Evolutionary conservation across 2,797 vertebrate genomes (phyloP).

Genomic region (Euphonia xanthogaster): DNA sequence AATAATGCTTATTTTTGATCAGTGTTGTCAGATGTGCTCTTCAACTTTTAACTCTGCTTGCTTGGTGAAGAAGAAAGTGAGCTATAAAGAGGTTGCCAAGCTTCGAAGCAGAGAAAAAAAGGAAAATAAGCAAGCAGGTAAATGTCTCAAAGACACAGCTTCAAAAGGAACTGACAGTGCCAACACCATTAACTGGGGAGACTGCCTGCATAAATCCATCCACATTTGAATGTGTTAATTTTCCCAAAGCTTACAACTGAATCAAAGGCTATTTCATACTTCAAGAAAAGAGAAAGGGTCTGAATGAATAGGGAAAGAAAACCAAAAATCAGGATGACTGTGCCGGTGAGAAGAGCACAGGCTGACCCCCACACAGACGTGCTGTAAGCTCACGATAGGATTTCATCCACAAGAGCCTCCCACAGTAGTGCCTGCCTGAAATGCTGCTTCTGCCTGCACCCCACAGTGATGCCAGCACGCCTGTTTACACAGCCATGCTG

Average conservation of each 20-base stretch:
- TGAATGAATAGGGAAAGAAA: background rate
- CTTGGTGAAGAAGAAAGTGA: background rate
- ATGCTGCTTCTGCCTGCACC: background rate
- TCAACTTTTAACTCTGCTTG: background rate
- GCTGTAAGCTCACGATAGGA: background rate
- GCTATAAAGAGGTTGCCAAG: background rate
- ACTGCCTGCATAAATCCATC: conserved; percentile 28
- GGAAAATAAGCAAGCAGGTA: conserved; percentile 7
- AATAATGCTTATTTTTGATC: background rate
- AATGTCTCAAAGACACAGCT: conserved; percentile 8
- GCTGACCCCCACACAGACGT: accelerated
- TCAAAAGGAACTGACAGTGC: conserved; percentile 48
- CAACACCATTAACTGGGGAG: background rate
- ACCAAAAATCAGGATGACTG: background rate
- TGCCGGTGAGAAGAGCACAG: background rate
- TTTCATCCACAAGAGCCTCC: background rate
- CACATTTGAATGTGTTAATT: background rate
- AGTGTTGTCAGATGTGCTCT: background rate
- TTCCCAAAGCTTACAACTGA: background rate
- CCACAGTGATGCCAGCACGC: background rate
- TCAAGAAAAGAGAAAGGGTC: background rate
- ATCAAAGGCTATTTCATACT: background rate
- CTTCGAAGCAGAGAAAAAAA: background rate
- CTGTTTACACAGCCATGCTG: background rate
- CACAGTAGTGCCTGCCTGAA: background rate